Percentiles rank a stretch among this genome's conserved stretches.
Evolutionary conservation across 2,888 invertebrate species (phyloP).

Genomic region (Tenthredo livida): DNA sequence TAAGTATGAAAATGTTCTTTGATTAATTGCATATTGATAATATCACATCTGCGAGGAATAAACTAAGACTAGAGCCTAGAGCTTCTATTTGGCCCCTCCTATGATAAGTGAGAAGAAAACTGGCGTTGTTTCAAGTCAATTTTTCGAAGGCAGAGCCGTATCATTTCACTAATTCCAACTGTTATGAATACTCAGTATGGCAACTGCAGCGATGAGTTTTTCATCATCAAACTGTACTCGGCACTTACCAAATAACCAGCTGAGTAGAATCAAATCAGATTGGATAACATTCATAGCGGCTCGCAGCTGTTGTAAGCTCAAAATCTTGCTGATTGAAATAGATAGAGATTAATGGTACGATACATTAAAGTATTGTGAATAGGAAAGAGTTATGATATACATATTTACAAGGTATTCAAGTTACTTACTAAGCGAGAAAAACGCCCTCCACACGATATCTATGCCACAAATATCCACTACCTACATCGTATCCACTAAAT

Average conservation of each 20-base stretch:
- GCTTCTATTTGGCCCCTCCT: slow-evolving; percentile 6
- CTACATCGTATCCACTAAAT: background rate
- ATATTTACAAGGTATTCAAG: slow-evolving; percentile 4
- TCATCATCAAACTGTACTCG: background rate
- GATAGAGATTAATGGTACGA: background rate
- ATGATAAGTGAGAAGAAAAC: background rate
- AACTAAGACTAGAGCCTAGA: slow-evolving; percentile 1
- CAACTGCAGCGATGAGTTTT: background rate
- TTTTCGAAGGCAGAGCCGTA: background rate
- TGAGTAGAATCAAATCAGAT: slow-evolving; percentile 20
- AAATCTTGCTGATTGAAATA: slow-evolving; percentile 1
- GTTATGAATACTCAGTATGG: background rate
- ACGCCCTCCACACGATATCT: background rate
- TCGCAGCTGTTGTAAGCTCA: slow-evolving; percentile 19
- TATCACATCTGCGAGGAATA: slow-evolving; percentile 30
- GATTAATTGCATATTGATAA: background rate
- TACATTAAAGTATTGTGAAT: background rate
- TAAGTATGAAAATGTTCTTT: background rate
- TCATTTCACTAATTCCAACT: background rate
- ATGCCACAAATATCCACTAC: slow-evolving; percentile 33
- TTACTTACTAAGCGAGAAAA: background rate
- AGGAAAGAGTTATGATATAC: background rate
- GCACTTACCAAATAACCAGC: background rate
- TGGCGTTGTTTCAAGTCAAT: background rate
- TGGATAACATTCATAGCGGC: background rate